These are phyloP conservation scores for Eupithecia insigniata DNA, from an alignment of 2,888 invertebrate genomes.

Conservation along the genomic window DNA sequence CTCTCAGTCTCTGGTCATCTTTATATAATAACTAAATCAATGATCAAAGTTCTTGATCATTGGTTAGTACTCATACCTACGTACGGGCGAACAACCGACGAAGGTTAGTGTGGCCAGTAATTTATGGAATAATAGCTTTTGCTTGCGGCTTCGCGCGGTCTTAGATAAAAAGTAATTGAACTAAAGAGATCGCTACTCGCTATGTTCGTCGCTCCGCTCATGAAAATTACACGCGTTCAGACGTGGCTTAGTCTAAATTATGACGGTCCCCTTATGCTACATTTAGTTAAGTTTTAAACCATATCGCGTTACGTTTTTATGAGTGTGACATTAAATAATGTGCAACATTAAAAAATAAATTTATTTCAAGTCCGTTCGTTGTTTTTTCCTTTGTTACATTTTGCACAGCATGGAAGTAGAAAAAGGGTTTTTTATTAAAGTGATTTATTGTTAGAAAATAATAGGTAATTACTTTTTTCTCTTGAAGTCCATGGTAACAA, in stretches of 20 bases:
- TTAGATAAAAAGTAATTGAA: neutral
- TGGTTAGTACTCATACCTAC: too few relatives aligned
- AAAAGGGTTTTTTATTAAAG: neutral
- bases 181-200: neutral
- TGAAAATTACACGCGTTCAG: neutral
- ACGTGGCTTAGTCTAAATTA: slow-evolving; percentile 25
- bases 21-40: too few relatives aligned
- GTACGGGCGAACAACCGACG: too few relatives aligned
- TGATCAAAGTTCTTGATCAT: too few relatives aligned
- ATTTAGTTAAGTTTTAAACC: slow-evolving; percentile 43
- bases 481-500: neutral
- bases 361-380: slow-evolving; percentile 27
- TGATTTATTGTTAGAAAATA: neutral
- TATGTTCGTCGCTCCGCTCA: slow-evolving; percentile 25
- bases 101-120: too few relatives aligned
- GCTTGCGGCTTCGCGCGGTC: too few relatives aligned
- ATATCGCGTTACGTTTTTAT: slow-evolving; percentile 41
- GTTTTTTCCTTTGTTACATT: slow-evolving; percentile 22
- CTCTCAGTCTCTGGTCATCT: too few relatives aligned
- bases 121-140: too few relatives aligned
- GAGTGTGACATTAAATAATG: slow-evolving; percentile 45
- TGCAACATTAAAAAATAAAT: slow-evolving; percentile 36
- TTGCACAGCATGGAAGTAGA: slow-evolving; percentile 15
- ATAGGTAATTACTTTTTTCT: neutral
- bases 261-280: slow-evolving; percentile 37